Conservation (phyloP, 2,888 invertebrate genomes). For the Lycophotia porphyrea region DNA sequence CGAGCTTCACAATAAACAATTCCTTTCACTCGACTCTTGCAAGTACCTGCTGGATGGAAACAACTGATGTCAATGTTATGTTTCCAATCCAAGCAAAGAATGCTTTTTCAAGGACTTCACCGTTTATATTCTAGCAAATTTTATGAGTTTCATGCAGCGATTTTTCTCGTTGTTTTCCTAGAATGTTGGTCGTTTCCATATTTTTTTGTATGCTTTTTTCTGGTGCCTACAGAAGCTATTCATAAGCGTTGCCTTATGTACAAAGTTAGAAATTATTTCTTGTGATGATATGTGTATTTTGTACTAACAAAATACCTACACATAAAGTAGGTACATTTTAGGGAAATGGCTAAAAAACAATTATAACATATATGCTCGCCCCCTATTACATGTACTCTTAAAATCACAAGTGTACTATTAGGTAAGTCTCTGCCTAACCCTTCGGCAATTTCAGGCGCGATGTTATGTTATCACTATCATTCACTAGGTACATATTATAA, state of each 20-base stretch:
- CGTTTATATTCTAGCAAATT: neutral
- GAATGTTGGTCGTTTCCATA: neutral
- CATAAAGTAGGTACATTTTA: neutral
- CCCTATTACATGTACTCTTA: neutral
- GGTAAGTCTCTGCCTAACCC: neutral
- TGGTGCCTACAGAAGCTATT: neutral
- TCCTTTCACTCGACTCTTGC: constrained; percentile 38
- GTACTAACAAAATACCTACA: no score
- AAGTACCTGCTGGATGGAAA: constrained; percentile 8
- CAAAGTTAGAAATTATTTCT: neutral
- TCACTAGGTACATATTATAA: no score
- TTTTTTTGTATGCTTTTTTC: neutral
- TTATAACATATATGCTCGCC: neutral
- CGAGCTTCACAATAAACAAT: constrained; percentile 31
- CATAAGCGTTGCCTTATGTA: neutral
- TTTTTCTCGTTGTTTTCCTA: neutral
- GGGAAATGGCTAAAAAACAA: neutral
- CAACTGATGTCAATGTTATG: constrained; percentile 8
- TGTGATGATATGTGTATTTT: neutral
- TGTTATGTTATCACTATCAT: neutral
- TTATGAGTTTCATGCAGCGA: constrained; percentile 2
- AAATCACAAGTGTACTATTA: neutral
- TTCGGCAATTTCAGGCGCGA: neutral
- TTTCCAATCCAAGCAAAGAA: constrained; percentile 3
- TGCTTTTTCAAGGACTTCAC: constrained; percentile 1